Percentiles rank a stretch among this genome's conserved stretches.
Conservation (phyloP, 2,888 invertebrate genomes). For the Theodoxus fluviatilis region DNA sequence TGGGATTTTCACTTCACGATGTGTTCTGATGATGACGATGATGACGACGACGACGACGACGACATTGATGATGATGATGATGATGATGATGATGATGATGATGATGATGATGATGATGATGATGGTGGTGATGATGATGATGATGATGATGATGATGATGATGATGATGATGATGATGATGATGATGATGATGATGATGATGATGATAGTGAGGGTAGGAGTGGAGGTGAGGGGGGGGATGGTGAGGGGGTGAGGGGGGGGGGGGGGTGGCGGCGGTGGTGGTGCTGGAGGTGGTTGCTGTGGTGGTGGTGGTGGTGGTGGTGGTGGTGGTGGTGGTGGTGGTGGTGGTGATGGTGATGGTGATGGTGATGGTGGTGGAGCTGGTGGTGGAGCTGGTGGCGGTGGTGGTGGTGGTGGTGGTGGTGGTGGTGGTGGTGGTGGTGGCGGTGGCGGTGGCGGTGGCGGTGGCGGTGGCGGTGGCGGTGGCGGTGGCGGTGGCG, state of each 20-base stretch:
- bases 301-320: conserved; percentile 16
- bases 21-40: no score
- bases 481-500: no score
- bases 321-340: background rate
- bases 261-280: conserved; percentile 5
- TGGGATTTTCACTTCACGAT: no score
- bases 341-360: conserved; percentile 21
- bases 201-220: conserved; percentile 23
- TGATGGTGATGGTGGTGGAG: conserved; percentile 14
- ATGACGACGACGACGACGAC: background rate
- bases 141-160: background rate
- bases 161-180: conserved; percentile 5
- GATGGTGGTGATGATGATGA: background rate
- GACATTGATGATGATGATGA: background rate
- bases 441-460: no score
- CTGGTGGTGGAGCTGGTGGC: background rate
- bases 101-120: background rate
- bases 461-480: no score
- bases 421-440: no score
- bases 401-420: background rate
- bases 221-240: no score
- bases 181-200: conserved; percentile 23
- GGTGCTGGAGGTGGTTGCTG: background rate
- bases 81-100: background rate
- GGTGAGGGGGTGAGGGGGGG: background rate